These are phyloP conservation scores for Nannoperca australis DNA, from an alignment of 2,797 vertebrate species.

Conservation along the genomic window DNA sequence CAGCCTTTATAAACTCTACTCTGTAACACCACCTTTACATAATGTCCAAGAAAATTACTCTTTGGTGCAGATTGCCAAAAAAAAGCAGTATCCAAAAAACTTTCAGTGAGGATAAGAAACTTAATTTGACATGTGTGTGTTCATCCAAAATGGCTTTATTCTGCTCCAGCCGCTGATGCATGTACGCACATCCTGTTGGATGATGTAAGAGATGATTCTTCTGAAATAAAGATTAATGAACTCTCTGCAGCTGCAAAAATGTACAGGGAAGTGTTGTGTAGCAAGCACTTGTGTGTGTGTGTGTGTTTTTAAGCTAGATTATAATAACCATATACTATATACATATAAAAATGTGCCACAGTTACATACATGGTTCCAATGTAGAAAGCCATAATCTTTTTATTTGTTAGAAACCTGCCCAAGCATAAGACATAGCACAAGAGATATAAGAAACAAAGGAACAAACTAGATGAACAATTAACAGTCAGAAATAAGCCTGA, in stretches of 20 bases:
- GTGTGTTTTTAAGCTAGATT: neutral
- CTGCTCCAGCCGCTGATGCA: slow-evolving; percentile 22
- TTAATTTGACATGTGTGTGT: slow-evolving; percentile 30
- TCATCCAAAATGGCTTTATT: slow-evolving; percentile 40
- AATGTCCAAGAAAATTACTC: slow-evolving; percentile 1
- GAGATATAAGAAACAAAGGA: neutral
- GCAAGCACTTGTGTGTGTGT: slow-evolving; percentile 2
- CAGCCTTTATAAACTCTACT: neutral
- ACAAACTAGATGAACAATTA: slow-evolving; percentile 4
- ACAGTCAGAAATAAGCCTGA: neutral
- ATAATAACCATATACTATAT: neutral
- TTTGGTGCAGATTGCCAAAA: neutral
- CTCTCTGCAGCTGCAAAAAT: slow-evolving; percentile 36
- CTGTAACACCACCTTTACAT: neutral
- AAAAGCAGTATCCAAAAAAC: neutral
- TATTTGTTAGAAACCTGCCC: neutral
- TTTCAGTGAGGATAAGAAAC: slow-evolving; percentile 1
- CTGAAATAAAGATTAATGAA: slow-evolving; percentile 31
- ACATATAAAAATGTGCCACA: neutral
- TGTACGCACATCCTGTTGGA: slow-evolving; percentile 40
- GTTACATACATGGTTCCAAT: neutral
- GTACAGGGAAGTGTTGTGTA: slow-evolving; percentile 3
- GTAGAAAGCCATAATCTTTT: neutral
- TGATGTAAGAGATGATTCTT: slow-evolving; percentile 45
- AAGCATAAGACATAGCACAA: neutral